These are phyloP conservation scores for Myzus persicae DNA, from an alignment of 1,140 invertebrate species.

Conservation along the genomic window DNA sequence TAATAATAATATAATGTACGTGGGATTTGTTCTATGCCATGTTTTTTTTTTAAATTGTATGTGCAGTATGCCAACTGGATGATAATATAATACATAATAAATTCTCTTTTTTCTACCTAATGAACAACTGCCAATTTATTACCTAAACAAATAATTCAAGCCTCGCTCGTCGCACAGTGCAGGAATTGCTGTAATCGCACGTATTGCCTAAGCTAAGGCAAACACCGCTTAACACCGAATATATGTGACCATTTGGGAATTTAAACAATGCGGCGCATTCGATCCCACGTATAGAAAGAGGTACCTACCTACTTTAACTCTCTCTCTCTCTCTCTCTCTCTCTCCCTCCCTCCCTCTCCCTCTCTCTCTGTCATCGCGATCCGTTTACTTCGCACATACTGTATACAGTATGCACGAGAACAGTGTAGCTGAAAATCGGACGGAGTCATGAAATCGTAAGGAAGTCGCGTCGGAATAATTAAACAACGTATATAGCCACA, in stretches of 20 bases:
- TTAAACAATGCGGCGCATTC: neutral
- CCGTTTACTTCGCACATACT: neutral
- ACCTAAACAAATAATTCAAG: neutral
- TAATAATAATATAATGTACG: neutral
- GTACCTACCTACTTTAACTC: neutral
- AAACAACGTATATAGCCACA: neutral
- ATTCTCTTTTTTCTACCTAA: neutral
- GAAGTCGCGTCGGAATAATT: neutral
- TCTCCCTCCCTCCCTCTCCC: no score
- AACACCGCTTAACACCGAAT: neutral
- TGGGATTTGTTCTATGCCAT: neutral
- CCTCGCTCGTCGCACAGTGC: neutral
- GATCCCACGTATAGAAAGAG: neutral
- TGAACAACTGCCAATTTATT: neutral
- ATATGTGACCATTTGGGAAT: neutral
- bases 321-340: neutral
- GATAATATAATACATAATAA: neutral
- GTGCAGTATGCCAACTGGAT: neutral
- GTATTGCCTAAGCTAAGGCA: neutral
- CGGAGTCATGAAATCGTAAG: neutral
- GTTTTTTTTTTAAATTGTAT: neutral
- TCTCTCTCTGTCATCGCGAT: no score
- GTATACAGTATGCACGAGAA: no score
- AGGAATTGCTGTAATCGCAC: neutral
- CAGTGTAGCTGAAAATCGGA: neutral